Evolutionary conservation across 1,140 invertebrate species (phyloP).

Genomic region (Hetaerina americana): DNA sequence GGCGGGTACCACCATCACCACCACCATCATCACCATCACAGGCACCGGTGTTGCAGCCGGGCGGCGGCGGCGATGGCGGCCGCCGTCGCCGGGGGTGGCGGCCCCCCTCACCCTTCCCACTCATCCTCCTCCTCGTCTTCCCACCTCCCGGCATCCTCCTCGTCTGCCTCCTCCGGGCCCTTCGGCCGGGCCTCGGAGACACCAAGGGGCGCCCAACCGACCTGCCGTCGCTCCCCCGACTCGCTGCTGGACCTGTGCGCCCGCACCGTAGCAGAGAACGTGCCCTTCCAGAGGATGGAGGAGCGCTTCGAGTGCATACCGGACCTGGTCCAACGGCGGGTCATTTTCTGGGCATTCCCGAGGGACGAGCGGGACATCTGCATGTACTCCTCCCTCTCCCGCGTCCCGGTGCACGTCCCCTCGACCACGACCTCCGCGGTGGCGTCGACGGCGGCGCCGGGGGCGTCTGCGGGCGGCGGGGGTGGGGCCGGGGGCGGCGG

Average conservation of each 20-base stretch:
- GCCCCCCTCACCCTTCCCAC: background rate
- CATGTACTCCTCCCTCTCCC: slow-evolving; percentile 74
- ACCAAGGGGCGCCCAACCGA: background rate
- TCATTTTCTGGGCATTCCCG: slow-evolving; percentile 81
- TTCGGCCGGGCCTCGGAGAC: background rate
- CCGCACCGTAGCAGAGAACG: slow-evolving; percentile 66
- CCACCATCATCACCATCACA: background rate
- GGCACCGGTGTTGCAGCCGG: background rate
- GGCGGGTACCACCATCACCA: background rate
- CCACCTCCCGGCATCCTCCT: background rate
- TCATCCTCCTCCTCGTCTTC: background rate
- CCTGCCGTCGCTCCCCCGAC: slow-evolving; percentile 32
- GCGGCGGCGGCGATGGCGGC: background rate
- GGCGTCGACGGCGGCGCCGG: background rate
- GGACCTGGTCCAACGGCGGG: slow-evolving; percentile 71
- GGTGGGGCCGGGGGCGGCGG: background rate
- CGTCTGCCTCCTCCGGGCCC: no score
- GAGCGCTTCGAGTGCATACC: slow-evolving; percentile 74
- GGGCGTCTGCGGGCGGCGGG: background rate
- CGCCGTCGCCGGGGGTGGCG: background rate
- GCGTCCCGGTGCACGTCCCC: slow-evolving; percentile 24
- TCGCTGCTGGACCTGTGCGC: slow-evolving; percentile 68
- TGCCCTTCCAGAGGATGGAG: slow-evolving; percentile 75
- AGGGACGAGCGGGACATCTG: slow-evolving; percentile 73
- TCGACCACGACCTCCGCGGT: slow-evolving; percentile 6